Evolutionary conservation across 2,113 vertebrate genomes (phyloP).

Genomic region (Perognathus longimembris): DNA sequence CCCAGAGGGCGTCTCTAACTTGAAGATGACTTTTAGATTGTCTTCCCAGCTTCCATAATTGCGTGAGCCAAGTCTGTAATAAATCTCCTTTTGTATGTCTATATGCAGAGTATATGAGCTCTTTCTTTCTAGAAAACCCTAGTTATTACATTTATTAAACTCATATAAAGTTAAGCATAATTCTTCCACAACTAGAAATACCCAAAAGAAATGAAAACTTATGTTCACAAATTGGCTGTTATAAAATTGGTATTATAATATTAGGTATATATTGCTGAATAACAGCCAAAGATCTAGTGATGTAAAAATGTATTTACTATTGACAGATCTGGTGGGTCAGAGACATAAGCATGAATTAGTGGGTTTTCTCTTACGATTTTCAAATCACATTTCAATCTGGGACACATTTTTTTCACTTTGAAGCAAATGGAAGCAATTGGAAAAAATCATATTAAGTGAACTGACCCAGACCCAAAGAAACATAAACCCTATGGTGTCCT

Average conservation of each 20-base stretch:
- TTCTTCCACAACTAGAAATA: not conserved
- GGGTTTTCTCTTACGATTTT: not conserved
- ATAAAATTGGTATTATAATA: not conserved
- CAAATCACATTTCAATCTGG: not conserved
- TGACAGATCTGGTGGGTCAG: not conserved
- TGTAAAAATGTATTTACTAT: slow-evolving; percentile 1
- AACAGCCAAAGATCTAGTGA: not conserved
- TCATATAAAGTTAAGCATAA: slow-evolving; percentile 4
- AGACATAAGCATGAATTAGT: not conserved
- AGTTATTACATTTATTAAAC: not conserved
- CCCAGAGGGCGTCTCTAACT: not conserved
- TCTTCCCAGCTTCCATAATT: not conserved
- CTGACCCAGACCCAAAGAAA: too few species aligned
- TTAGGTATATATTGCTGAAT: not conserved
- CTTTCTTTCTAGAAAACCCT: not conserved
- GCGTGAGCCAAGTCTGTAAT: not conserved
- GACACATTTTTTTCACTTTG: slow-evolving; percentile 9
- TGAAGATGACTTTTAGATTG: not conserved
- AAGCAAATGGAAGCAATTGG: too few species aligned
- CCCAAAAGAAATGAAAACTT: not conserved
- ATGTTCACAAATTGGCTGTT: not conserved
- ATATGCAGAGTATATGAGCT: not conserved
- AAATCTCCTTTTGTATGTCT: not conserved
- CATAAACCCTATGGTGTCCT: too few species aligned
- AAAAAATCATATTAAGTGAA: too few species aligned